A percentile compares a stretch with the other conserved stretches of the same genome.
Conservation (phyloP, 2,113 vertebrate species). For the Lontra canadensis region DNA sequence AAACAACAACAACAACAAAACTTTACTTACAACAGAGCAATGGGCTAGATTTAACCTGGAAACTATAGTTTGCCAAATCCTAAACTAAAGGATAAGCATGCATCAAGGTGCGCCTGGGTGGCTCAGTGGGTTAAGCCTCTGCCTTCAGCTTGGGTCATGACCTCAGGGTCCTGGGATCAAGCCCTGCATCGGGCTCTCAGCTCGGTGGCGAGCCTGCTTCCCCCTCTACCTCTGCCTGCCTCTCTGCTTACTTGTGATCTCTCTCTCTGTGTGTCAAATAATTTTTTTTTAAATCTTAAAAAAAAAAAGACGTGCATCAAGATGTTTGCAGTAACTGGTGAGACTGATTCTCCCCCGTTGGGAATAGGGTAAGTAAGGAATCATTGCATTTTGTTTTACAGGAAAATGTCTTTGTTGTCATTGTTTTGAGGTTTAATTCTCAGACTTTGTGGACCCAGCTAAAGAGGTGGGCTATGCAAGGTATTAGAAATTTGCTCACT, state of each 20-base stretch:
- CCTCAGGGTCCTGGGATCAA: too few species aligned
- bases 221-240: too few species aligned
- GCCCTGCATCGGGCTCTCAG: too few species aligned
- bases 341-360: neutral
- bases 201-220: too few species aligned
- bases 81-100: neutral
- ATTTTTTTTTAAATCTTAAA: too few species aligned
- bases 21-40: neutral
- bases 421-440: neutral
- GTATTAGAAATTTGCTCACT: neutral
- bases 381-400: neutral
- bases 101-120: neutral
- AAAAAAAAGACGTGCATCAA: too few species aligned
- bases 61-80: neutral
- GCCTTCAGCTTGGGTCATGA: too few species aligned
- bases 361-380: neutral
- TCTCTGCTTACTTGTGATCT: too few species aligned
- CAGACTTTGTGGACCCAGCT: neutral
- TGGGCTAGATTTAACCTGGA: neutral
- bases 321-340: neutral
- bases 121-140: too few species aligned
- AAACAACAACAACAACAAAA: neutral
- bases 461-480: neutral
- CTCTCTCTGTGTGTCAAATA: too few species aligned
- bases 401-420: neutral